Base-by-base conservation (phyloP, 2,113 vertebrate species). In the Burhinus bistriatus region DNA sequence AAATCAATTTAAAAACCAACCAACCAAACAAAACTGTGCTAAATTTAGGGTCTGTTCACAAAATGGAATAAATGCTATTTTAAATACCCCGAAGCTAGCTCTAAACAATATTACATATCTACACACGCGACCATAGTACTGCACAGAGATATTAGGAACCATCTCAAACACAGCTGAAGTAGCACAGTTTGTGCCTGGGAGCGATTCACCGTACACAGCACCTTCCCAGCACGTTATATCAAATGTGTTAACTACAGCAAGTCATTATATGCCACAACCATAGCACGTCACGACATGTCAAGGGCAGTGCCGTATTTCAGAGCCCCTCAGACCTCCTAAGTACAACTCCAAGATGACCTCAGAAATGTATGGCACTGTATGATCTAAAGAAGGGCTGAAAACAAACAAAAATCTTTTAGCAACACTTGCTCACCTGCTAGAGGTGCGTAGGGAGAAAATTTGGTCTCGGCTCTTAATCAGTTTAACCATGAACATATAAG, bases 221-320 rank as follows among this genome's bases (percentile, higher is more conserved):
- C n/a, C 71, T 80, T 88, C 40, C 26, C 66, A 92, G 23, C 42
- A 70, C 0, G 0, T 62, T 77, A 16, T 13, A 47, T 51, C 38
- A 30, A 57, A 17, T 7, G 22, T 21, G 15, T 40, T 49, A 45
- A 49, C 21, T 82, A 25, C 59, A 66, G 44, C 21, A 70, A 81
- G 42, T 42, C 32, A 11, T 58, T 47, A 27, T 18, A 22, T 19
- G 34, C 30, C 23, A 34, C 38, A 73, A 10, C 32, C 45, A 36
- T 0, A 76, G 26, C 27, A 20, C 3, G 16, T 42, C 64, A 59
- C 0, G 0, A 40, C 87, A 49, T 10, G 4, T n/a, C 73, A 29
- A 70, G 59, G 80, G 17, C 9, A 9, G 13, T 64, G 44, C 29
- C 2, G 0, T 42, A 18, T 58, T 94, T 78, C 59, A 82, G 61